Percentiles rank a stretch among this genome's conserved stretches.
Conservation (phyloP, 2,888 invertebrate genomes). For the Apeira syringaria region DNA sequence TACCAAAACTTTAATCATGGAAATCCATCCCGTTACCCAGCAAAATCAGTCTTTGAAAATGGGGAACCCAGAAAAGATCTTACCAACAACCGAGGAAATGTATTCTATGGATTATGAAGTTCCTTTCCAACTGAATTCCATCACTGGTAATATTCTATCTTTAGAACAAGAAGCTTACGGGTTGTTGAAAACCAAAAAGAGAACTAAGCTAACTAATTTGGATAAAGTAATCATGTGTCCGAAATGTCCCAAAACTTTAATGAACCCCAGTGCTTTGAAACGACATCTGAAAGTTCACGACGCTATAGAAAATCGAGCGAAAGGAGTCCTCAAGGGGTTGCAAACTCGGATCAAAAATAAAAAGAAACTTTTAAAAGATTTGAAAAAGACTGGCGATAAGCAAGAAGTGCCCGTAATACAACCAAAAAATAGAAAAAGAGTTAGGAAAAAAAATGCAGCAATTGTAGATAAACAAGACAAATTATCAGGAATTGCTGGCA, state of each 20-base stretch:
- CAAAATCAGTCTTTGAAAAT: slow-evolving; percentile 40
- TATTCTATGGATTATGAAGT: slow-evolving; percentile 46
- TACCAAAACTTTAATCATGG: slow-evolving; percentile 68
- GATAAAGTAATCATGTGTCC: slow-evolving; percentile 41
- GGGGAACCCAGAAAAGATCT: slow-evolving; percentile 63
- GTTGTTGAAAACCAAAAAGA: slow-evolving; percentile 53
- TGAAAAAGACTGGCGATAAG: too few relatives aligned
- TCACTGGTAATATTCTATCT: slow-evolving; percentile 66
- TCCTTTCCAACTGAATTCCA: slow-evolving; percentile 69
- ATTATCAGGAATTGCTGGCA: slow-evolving; percentile 1
- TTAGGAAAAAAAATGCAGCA: too few relatives aligned
- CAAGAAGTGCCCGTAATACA: too few relatives aligned
- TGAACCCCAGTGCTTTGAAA: slow-evolving; percentile 34
- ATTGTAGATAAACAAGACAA: neutral
- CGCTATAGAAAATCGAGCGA: slow-evolving; percentile 56
- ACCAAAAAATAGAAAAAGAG: too few relatives aligned
- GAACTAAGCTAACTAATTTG: slow-evolving; percentile 25
- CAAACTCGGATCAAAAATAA: slow-evolving; percentile 44
- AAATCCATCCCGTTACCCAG: slow-evolving; percentile 55
- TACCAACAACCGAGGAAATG: slow-evolving; percentile 50
- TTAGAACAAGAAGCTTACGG: slow-evolving; percentile 72
- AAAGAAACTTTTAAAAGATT: slow-evolving; percentile 41
- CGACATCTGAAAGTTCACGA: slow-evolving; percentile 61
- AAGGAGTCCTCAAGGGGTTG: slow-evolving; percentile 50
- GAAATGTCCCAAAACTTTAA: slow-evolving; percentile 59